Percentiles rank a stretch among this genome's conserved stretches.
Conservation (phyloP, 2,888 invertebrate genomes). For the Xylophagus ater region DNA sequence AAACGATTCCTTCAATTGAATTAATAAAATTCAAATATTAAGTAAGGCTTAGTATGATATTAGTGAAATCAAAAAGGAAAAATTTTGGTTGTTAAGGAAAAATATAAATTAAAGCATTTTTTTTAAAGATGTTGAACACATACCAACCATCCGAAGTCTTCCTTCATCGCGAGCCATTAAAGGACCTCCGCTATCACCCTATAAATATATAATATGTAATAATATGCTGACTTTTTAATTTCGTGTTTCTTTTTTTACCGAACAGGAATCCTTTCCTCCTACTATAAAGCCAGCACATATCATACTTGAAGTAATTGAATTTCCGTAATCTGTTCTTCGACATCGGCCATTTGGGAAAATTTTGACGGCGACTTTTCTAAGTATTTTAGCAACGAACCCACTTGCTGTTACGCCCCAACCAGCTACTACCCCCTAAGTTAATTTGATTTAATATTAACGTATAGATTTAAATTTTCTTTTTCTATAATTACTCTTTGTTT, state of each 20-base stretch:
- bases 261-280: slow-evolving; percentile 3
- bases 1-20: slow-evolving; percentile 33
- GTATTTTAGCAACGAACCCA: slow-evolving; percentile 1
- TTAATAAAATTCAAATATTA: too few relatives aligned
- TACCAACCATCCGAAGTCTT: slow-evolving; percentile 13
- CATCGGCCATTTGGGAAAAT: slow-evolving; percentile 5
- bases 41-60: too few relatives aligned
- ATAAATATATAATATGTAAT: not conserved
- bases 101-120: too few relatives aligned
- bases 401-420: slow-evolving; percentile 8
- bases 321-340: not conserved
- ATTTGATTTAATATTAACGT: too few relatives aligned
- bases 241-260: slow-evolving; percentile 1
- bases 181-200: slow-evolving; percentile 11
- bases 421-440: too few relatives aligned
- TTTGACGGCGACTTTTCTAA: slow-evolving; percentile 4
- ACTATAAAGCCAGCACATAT: slow-evolving; percentile 7
- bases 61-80: too few relatives aligned
- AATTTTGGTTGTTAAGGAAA: too few relatives aligned
- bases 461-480: too few relatives aligned
- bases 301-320: not conserved
- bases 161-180: slow-evolving; percentile 25
- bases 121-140: not conserved
- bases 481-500: too few relatives aligned
- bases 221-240: not conserved